Percentiles rank a stretch among this genome's conserved stretches.
Evolutionary conservation across 2,113 vertebrate species (phyloP).

Genomic region (Tychaedon coryphoeus): DNA sequence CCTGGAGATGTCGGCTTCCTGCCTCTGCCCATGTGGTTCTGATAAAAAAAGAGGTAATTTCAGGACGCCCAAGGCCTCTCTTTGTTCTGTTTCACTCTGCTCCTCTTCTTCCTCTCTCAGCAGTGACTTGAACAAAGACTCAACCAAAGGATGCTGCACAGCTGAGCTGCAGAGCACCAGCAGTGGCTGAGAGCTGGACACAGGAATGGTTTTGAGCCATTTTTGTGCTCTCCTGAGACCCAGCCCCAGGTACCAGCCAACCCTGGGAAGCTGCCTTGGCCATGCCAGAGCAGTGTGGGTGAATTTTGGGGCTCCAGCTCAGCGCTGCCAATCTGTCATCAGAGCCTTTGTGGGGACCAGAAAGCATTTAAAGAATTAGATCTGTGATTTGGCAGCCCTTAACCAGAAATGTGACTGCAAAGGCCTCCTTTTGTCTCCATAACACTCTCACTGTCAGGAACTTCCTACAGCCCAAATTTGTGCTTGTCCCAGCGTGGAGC

Average conservation of each 20-base stretch:
- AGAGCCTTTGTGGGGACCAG: background rate
- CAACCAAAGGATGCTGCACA: background rate
- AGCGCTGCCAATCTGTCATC: rapidly evolving
- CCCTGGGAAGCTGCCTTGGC: background rate
- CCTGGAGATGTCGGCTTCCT: slow-evolving; percentile 31
- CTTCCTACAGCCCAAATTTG: background rate
- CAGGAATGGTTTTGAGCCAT: background rate
- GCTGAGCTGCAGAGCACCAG: background rate
- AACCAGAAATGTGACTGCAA: background rate
- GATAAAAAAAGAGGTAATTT: slow-evolving; percentile 45
- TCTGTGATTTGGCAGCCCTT: background rate
- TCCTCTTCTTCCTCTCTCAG: background rate
- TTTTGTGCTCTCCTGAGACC: background rate
- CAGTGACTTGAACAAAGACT: background rate
- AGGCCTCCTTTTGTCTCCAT: background rate
- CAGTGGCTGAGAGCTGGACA: rapidly evolving
- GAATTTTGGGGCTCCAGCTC: background rate
- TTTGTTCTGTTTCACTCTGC: background rate
- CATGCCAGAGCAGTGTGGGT: rapidly evolving
- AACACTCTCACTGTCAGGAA: background rate
- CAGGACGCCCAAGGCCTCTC: slow-evolving; percentile 20
- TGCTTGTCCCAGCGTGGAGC: background rate
- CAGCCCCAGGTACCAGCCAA: background rate
- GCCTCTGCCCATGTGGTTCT: slow-evolving; percentile 49
- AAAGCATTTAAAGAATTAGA: background rate